A percentile compares a stretch with the other conserved stretches of the same genome.
Conservation (phyloP, 2,888 invertebrate genomes). For the Tenthredo notha region DNA sequence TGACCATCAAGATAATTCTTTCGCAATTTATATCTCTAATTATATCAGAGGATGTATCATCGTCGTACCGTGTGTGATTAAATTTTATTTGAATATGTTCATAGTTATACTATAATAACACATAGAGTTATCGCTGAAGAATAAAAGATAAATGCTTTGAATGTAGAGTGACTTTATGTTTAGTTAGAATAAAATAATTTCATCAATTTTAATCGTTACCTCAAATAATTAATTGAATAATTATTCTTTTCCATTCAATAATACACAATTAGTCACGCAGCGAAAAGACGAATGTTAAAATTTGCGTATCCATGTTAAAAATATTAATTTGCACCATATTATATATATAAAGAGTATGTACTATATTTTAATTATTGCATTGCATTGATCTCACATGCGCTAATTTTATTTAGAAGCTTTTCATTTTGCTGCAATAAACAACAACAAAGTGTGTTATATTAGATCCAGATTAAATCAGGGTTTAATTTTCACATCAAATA, state of each 20-base stretch:
- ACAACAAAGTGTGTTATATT: neutral
- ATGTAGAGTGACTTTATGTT: conserved; percentile 22
- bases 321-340: conserved; percentile 31
- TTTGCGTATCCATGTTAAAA: neutral
- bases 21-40: conserved; percentile 20
- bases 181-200: conserved; percentile 17
- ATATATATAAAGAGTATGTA: neutral
- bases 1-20: conserved; percentile 41
- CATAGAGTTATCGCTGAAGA: neutral
- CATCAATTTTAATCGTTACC: neutral
- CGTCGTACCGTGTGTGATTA: conserved; percentile 35
- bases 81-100: conserved; percentile 59
- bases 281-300: neutral
- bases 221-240: conserved; percentile 9
- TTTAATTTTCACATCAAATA: neutral
- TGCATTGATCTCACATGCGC: conserved; percentile 35
- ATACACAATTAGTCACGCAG: neutral
- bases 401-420: conserved; percentile 14
- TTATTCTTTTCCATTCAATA: neutral
- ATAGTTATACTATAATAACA: neutral
- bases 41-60: neutral
- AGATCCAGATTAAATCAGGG: conserved; percentile 27
- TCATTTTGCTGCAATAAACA: conserved; percentile 22
- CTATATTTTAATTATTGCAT: conserved; percentile 4
- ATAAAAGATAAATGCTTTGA: conserved; percentile 23